Evolutionary conservation across 2,888 invertebrate species (phyloP).

Genomic region (Drosophila vallismaia): DNA sequence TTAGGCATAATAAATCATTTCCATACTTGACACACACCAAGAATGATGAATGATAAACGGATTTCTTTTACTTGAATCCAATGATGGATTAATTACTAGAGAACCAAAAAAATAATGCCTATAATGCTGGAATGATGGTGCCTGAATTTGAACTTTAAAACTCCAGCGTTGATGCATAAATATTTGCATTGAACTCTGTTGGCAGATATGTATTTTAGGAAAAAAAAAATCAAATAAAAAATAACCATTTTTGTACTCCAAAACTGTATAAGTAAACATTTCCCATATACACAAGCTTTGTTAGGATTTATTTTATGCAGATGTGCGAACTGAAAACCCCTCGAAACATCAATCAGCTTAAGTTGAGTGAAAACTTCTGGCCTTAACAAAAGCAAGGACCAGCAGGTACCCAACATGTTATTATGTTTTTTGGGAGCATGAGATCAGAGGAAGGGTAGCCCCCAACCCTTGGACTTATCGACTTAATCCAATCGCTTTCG

Average conservation of each 20-base stretch:
- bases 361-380: constrained; percentile 10
- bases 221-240: neutral
- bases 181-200: neutral
- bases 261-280: neutral
- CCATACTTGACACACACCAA: neutral
- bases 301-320: constrained; percentile 35
- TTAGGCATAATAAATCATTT: constrained; percentile 1
- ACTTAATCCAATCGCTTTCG: constrained; percentile 32
- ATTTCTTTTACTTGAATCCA: constrained; percentile 1
- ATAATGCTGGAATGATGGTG: too few species aligned
- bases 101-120: neutral
- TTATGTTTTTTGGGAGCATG: constrained; percentile 1
- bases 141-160: neutral
- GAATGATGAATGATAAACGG: constrained; percentile 2
- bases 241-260: neutral
- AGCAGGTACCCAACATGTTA: constrained; percentile 30
- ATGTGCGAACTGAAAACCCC: constrained; percentile 37
- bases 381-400: constrained; percentile 28
- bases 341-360: constrained; percentile 39
- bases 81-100: neutral
- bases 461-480: constrained; percentile 13
- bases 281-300: neutral
- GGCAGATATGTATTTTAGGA: neutral
- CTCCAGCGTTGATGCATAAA: neutral
- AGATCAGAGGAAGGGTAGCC: neutral